Evolutionary conservation across 30 jellyfish, hydroid and myxozoan genomes (phyloP).

Genomic region (Aurelia coerulea): DNA sequence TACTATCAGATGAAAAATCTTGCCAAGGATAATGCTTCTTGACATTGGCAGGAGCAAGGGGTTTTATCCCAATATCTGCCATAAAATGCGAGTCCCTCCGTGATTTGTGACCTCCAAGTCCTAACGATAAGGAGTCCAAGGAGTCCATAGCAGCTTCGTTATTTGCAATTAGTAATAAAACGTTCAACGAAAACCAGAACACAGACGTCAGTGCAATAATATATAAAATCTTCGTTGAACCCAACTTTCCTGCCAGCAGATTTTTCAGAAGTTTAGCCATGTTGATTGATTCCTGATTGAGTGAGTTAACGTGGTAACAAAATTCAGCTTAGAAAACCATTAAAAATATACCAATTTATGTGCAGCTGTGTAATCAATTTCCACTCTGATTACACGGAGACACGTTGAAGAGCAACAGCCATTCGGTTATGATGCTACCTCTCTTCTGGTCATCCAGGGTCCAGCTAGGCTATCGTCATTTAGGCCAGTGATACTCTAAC

Average conservation of each 20-base stretch:
- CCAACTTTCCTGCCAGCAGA: conserved; percentile 33
- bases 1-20: conserved; percentile 40
- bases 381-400: neutral
- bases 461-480: neutral
- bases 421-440: neutral
- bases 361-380: conserved; percentile 26
- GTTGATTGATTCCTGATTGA: neutral
- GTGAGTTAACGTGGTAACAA: neutral
- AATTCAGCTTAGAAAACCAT: no score
- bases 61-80: conserved; percentile 82
- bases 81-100: conserved; percentile 90
- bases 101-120: conserved; percentile 59
- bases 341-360: neutral
- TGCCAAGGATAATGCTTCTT: conserved; percentile 94
- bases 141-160: conserved; percentile 90
- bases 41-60: conserved; percentile 84
- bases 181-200: conserved; percentile 94
- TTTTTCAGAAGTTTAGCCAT: neutral
- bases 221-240: conserved; percentile 65
- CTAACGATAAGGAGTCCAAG: conserved; percentile 71
- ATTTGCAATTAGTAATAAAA: conserved; percentile 80
- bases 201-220: conserved; percentile 87
- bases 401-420: neutral
- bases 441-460: neutral
- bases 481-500: no score